A percentile compares a stretch with the other conserved stretches of the same genome.
Conservation (phyloP, 2,113 vertebrate genomes). For the Dipodomys stephensi region DNA sequence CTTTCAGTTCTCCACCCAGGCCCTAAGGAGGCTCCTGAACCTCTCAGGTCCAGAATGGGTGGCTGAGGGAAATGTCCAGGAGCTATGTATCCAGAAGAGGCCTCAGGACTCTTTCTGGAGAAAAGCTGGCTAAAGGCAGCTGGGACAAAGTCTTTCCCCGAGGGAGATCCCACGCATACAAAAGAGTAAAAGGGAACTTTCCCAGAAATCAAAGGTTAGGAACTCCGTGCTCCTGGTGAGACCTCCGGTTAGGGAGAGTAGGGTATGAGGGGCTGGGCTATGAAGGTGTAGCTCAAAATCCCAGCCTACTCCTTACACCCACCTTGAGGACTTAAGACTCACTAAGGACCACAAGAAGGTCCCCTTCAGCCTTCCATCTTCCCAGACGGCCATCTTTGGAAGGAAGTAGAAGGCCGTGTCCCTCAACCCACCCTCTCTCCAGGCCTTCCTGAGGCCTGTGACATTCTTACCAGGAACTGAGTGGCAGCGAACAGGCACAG, state of each 20-base stretch:
- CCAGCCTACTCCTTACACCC: background rate
- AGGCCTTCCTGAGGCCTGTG: background rate
- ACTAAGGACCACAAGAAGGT: background rate
- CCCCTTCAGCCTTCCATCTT: background rate
- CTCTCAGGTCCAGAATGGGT: background rate
- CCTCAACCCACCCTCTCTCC: slow-evolving; percentile 26
- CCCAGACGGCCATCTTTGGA: background rate
- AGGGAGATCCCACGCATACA: background rate
- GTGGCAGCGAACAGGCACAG: slow-evolving; percentile 91
- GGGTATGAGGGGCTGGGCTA: background rate
- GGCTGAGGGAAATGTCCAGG: background rate
- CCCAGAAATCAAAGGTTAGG: background rate
- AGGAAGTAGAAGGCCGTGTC: background rate
- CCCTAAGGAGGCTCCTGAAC: background rate
- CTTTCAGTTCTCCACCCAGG: background rate
- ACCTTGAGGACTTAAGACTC: background rate
- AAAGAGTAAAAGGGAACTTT: background rate
- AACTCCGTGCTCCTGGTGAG: background rate
- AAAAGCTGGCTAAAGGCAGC: background rate
- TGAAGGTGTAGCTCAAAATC: background rate
- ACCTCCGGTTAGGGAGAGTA: background rate
- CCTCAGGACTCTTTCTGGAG: background rate
- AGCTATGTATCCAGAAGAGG: background rate
- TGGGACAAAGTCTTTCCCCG: background rate
- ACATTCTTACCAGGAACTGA: slow-evolving; percentile 93